Evolutionary conservation across 2,113 vertebrate species (phyloP), one percentile per base, ranked within the genome.

Genomic region (Odontophorus gujanensis): DNA sequence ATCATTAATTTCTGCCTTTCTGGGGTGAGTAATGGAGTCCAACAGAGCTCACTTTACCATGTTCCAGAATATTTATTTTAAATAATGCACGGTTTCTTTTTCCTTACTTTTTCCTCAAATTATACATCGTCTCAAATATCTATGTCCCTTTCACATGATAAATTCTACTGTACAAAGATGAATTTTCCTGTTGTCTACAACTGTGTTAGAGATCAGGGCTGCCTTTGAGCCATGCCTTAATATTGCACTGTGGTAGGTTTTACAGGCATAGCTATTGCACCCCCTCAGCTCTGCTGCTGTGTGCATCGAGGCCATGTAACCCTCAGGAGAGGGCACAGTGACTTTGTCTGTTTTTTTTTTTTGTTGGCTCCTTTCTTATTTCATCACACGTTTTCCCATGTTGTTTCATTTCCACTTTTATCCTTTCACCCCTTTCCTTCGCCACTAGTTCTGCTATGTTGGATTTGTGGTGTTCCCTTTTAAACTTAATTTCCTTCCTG

Each of bases 131-230:
- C 82, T 95, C 95, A 96, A 96, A 98, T 97, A 95, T 90, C 73
- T 97, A 95, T 97, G 94, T 77, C 88, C 90, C 96, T 97, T 97
- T 96, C 97, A 97, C 95, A 78, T 97, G 96, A 97, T 96, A 94
- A 97, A 97, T 97, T 96, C 94, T 96, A 94, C 97, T 95, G 81
- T 93, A 86, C 95, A 81, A 59, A 95, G 94, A 97, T 97, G 96
- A 96, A 97, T 97, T 97, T 85, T 91, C 96, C 73, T 40, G 92
- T 93, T 87, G 65, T 89, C 20, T 89, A 95, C 95, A 95, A 89
- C 91, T 86, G 92, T 84, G 30, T n/a, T 11, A 47, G 73, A 50
- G 85, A 91, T 81, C 80, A 20, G 53, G 82, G 90, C 84, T 76
- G 32, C 43, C 89, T 92, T 89, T 9, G 63, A 93, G 90, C 96